Conservation (phyloP, 2,113 vertebrate species). For the Chaenocephalus aceratus region DNA sequence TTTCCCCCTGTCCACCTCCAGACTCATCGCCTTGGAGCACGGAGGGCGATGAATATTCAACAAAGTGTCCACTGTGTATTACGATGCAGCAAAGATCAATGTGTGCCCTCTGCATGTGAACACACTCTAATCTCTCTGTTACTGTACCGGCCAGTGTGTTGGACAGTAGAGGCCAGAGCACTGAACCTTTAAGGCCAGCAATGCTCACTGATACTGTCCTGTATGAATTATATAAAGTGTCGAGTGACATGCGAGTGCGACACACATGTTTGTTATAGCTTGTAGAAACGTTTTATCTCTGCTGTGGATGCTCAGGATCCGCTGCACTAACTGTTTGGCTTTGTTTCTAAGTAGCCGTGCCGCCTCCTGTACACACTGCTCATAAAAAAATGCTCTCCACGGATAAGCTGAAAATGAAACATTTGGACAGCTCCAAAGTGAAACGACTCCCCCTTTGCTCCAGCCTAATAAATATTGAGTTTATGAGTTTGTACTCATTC, state of each 20-base stretch:
- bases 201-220: background rate
- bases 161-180: background rate
- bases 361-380: background rate
- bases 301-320: background rate
- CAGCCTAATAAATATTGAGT: constrained; percentile 61
- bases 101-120: constrained; percentile 54
- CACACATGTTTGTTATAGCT: background rate
- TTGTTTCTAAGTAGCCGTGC: background rate
- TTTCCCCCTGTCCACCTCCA: constrained; percentile 46
- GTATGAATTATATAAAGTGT: background rate
- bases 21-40: constrained; percentile 56
- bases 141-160: constrained; percentile 20
- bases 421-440: constrained; percentile 48
- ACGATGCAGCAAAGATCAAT: constrained; percentile 66
- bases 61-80: constrained; percentile 54
- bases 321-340: constrained; percentile 4
- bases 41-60: constrained; percentile 72
- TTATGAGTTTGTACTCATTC: constrained; percentile 71
- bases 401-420: constrained; percentile 61
- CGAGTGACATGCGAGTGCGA: background rate
- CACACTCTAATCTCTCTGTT: constrained; percentile 51
- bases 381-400: constrained; percentile 43
- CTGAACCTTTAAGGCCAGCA: background rate
- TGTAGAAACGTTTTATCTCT: background rate
- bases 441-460: constrained; percentile 26